phyloP scores from a whole-genome alignment of 30 jellyfish, hydroid and myxozoan species.

The Clytia hemisphaerica region DNA sequence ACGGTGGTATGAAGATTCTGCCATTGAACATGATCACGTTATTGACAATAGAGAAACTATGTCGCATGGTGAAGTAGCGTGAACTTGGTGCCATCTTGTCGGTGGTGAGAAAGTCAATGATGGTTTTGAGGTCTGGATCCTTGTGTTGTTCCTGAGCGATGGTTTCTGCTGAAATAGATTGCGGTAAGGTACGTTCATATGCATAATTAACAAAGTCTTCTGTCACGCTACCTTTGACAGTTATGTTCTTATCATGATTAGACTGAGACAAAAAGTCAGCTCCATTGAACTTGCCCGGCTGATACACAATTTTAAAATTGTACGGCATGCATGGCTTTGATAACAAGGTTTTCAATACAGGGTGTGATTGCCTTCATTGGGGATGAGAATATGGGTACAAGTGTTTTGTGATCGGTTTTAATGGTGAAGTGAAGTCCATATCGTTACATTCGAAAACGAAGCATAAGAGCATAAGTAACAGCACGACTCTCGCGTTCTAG shows the following conservation, averaged over 20 bases:
- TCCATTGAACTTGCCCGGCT: too few species aligned
- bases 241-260: too few species aligned
- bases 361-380: too few species aligned
- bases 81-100: background rate
- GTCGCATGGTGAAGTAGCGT: background rate
- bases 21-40: background rate
- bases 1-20: background rate
- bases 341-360: too few species aligned
- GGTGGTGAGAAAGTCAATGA: background rate
- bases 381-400: background rate
- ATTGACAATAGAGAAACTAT: slow-evolving; percentile 8
- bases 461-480: background rate
- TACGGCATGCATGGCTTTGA: background rate
- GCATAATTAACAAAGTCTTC: background rate
- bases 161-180: too few species aligned
- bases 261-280: slow-evolving; percentile 21
- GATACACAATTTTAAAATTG: too few species aligned
- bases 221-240: too few species aligned
- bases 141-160: too few species aligned
- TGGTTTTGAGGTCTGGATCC: too few species aligned
- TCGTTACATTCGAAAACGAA: background rate
- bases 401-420: slow-evolving; percentile 30
- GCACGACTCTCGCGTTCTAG: slow-evolving; percentile 28
- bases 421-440: slow-evolving; percentile 11
- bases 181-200: too few species aligned